Evolutionary conservation across 2,113 vertebrate genomes (phyloP).

Genomic region (Gasterosteus aculeatus): DNA sequence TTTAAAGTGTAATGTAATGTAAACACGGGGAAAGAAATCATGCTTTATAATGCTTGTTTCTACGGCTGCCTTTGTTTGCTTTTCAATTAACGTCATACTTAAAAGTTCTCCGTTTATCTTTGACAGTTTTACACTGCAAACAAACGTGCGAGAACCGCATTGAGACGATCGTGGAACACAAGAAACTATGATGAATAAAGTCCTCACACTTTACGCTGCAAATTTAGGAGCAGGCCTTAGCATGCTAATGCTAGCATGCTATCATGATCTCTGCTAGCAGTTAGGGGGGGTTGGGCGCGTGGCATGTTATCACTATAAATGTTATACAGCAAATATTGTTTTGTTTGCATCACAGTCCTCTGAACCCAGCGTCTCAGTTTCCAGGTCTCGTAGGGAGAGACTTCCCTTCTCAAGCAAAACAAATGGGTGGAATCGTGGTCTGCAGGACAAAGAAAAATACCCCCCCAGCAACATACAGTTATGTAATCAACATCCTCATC

Average conservation of each 20-base stretch:
- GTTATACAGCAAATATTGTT: no score
- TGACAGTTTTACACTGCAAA: background rate
- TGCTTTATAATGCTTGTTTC: background rate
- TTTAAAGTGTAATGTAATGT: no score
- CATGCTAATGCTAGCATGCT: background rate
- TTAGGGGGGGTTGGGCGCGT: no score
- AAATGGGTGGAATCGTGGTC: slow-evolving; percentile 19
- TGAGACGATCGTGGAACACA: background rate
- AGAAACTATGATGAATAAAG: background rate
- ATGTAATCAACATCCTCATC: slow-evolving; percentile 34
- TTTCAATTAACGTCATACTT: background rate
- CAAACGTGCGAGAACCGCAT: background rate
- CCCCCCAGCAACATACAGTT: slow-evolving; percentile 18
- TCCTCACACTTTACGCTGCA: background rate
- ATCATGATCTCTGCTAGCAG: background rate
- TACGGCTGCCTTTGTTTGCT: background rate
- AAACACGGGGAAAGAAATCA: no score
- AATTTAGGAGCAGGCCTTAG: no score
- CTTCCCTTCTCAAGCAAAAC: slow-evolving; percentile 4
- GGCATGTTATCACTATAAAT: no score
- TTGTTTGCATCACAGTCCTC: background rate
- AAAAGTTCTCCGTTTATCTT: background rate
- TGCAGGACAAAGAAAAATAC: slow-evolving; percentile 26
- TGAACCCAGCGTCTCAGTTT: background rate
- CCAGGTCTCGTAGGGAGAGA: slow-evolving; percentile 13